Evolutionary conservation across 2,888 invertebrate genomes (phyloP).

Genomic region (Pyrrhia umbra): DNA sequence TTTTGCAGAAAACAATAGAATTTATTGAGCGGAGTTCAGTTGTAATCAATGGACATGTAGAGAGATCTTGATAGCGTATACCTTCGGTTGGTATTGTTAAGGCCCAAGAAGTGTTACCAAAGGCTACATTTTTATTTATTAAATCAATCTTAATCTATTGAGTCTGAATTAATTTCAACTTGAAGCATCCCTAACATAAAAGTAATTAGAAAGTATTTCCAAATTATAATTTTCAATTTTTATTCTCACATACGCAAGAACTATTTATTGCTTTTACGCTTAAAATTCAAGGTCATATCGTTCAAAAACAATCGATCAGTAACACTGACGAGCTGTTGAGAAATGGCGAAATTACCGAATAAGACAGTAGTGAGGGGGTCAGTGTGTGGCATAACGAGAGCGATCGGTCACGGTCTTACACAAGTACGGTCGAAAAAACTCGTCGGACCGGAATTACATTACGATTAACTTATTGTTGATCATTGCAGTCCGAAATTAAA

Average conservation of each 20-base stretch:
- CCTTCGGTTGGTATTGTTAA: no score
- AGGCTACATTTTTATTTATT: neutral
- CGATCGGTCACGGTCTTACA: conserved; percentile 77
- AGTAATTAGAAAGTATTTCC: neutral
- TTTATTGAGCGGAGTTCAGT: neutral
- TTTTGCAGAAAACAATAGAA: neutral
- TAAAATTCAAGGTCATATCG: conserved; percentile 37
- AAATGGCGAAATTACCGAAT: conserved; percentile 51
- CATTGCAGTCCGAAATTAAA: conserved; percentile 9
- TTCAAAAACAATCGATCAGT: conserved; percentile 23
- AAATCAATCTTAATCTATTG: neutral
- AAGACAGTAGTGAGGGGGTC: conserved; percentile 62
- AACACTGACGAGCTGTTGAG: conserved; percentile 22
- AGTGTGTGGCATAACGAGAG: conserved; percentile 68
- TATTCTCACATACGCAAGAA: no score
- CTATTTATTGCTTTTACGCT: no score
- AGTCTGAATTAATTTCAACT: neutral
- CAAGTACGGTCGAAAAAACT: conserved; percentile 60
- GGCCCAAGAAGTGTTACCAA: neutral
- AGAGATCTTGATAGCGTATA: no score
- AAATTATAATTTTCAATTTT: neutral
- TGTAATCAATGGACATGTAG: no score
- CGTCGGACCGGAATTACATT: conserved; percentile 40
- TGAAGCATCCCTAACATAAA: neutral
- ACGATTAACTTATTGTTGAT: conserved; percentile 14